These are phyloP conservation scores for Chaenodraco wilsoni DNA, from an alignment of 2,797 vertebrate genomes.

Conservation along the genomic window DNA sequence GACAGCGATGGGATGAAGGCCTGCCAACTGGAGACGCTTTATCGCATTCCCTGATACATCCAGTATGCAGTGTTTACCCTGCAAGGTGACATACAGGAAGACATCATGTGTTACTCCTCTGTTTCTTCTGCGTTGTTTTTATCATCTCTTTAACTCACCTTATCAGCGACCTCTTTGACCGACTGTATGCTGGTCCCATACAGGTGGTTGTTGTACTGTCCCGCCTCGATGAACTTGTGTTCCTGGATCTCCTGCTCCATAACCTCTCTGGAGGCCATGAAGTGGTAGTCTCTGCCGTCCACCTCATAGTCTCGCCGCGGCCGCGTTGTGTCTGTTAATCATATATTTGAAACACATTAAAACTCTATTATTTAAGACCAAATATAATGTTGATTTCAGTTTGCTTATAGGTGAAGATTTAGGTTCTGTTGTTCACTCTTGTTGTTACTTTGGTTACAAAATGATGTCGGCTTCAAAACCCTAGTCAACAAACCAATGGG, in stretches of 20 bases:
- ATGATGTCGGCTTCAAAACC: too few species aligned
- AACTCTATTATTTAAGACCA: neutral
- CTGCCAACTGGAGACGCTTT: conserved; percentile 94
- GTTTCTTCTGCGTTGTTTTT: conserved; percentile 1
- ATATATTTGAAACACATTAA: conserved; percentile 4
- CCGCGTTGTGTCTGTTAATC: conserved; percentile 91
- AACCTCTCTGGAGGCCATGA: conserved; percentile 94
- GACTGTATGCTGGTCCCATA: conserved; percentile 98
- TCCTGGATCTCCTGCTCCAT: conserved; percentile 99
- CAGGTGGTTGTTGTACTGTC: conserved; percentile 97
- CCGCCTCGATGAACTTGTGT: conserved; percentile 98
- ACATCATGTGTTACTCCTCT: neutral
- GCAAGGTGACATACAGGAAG: conserved; percentile 34
- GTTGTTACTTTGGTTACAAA: too few species aligned
- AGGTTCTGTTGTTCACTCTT: too few species aligned
- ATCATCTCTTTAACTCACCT: conserved; percentile 80
- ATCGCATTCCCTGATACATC: conserved; percentile 98
- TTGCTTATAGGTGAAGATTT: too few species aligned
- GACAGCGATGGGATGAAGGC: conserved; percentile 93
- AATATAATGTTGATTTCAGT: too few species aligned
- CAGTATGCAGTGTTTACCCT: conserved; percentile 98
- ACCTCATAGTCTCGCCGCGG: conserved; percentile 96
- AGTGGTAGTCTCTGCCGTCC: conserved; percentile 97
- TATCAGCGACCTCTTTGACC: conserved; percentile 94
- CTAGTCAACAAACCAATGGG: too few species aligned